Evolutionary conservation across 2,888 invertebrate species (phyloP).

Genomic region (Thecophora atra): DNA sequence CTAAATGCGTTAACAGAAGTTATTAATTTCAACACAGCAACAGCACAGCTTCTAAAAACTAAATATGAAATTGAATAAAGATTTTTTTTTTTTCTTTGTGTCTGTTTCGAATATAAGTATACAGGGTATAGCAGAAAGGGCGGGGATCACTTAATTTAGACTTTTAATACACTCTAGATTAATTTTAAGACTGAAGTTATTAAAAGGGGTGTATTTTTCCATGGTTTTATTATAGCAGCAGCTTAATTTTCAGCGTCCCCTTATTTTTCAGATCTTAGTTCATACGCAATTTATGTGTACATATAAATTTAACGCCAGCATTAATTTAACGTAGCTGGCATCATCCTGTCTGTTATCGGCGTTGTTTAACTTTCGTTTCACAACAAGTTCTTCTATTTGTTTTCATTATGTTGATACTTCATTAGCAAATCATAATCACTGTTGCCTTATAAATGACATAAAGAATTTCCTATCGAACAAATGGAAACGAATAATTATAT

Average conservation of each 20-base stretch:
- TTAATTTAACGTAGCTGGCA: neutral
- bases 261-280: neutral
- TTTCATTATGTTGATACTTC: constrained; percentile 32
- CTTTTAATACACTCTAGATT: neutral
- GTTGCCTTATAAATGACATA: neutral
- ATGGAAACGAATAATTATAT: neutral
- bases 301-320: too few species aligned
- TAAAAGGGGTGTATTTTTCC: neutral
- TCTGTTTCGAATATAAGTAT: too few species aligned
- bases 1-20: too few species aligned
- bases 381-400: constrained; percentile 14
- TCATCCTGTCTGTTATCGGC: neutral
- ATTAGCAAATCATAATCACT: constrained; percentile 18
- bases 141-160: neutral
- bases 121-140: neutral
- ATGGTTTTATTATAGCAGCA: neutral
- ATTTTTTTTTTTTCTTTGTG: too few species aligned
- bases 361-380: neutral
- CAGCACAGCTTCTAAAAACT: too few species aligned
- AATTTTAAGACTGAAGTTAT: neutral
- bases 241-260: neutral
- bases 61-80: too few species aligned
- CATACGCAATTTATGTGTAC: too few species aligned
- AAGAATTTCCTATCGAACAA: neutral
- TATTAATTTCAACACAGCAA: too few species aligned